A percentile compares a stretch with the other conserved stretches of the same genome.
These are phyloP conservation scores for Zalophus californianus DNA, from an alignment of 2,797 vertebrate species.

Conservation along the genomic window DNA sequence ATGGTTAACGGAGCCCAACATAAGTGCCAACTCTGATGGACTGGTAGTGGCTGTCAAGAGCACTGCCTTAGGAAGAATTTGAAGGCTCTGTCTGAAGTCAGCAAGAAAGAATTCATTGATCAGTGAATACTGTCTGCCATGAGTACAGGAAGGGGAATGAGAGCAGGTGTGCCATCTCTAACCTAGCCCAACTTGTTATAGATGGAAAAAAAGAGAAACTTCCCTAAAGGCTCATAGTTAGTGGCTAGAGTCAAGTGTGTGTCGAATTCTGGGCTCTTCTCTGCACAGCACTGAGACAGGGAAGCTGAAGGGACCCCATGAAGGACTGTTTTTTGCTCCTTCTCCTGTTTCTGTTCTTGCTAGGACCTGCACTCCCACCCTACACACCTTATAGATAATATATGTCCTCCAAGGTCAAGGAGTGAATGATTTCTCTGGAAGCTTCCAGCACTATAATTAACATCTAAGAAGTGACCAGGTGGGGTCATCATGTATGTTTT, in stretches of 20 bases:
- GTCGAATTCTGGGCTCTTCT: background rate
- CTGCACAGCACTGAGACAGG: background rate
- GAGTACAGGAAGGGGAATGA: background rate
- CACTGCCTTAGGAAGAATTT: conserved; percentile 5
- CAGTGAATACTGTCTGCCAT: conserved; percentile 49
- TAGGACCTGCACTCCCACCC: background rate
- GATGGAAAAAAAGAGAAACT: background rate
- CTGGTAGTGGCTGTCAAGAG: background rate
- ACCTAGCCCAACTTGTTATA: background rate
- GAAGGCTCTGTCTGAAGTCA: conserved; percentile 5
- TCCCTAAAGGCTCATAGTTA: background rate
- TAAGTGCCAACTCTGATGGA: background rate
- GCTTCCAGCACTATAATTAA: background rate
- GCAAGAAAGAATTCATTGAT: conserved; percentile 30
- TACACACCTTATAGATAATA: background rate
- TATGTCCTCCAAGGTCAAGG: background rate
- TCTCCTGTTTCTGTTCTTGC: background rate
- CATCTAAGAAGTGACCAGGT: background rate
- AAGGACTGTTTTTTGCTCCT: background rate
- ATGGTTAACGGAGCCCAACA: background rate
- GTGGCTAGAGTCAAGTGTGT: conserved; percentile 23
- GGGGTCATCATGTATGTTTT: background rate
- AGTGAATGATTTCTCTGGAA: background rate
- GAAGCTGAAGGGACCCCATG: background rate
- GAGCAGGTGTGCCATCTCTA: background rate